Evolutionary conservation across 2,797 vertebrate genomes (phyloP).

Genomic region (Naso thynnoides): DNA sequence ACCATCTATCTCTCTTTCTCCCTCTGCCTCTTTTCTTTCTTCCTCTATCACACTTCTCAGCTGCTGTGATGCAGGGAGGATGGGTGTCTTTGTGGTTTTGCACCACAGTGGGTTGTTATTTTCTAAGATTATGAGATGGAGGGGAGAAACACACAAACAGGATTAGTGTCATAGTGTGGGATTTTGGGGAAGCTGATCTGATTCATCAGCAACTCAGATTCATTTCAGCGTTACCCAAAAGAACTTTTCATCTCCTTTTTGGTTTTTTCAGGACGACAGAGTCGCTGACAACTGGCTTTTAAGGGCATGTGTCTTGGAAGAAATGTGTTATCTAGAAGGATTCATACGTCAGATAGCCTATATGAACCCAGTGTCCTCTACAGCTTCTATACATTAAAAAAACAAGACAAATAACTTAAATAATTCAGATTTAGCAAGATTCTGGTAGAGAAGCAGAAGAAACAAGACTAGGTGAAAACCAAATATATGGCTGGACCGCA

Average conservation of each 20-base stretch:
- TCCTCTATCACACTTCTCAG: not conserved
- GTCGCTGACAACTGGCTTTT: not conserved
- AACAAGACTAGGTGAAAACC: too few relatives aligned
- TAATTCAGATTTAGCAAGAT: too few relatives aligned
- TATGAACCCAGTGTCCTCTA: too few relatives aligned
- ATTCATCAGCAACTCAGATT: slow-evolving; percentile 42
- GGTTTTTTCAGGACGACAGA: slow-evolving; percentile 4
- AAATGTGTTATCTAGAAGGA: not conserved
- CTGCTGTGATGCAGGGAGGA: slow-evolving; percentile 11
- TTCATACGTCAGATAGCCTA: too few relatives aligned
- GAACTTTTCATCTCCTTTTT: slow-evolving; percentile 17
- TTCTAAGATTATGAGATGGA: slow-evolving; percentile 55
- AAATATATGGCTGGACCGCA: too few relatives aligned
- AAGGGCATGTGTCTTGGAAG: not conserved
- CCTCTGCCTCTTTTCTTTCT: slow-evolving; percentile 4
- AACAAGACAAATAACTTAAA: too few relatives aligned
- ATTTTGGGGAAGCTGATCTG: slow-evolving; percentile 43
- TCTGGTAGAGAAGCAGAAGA: too few relatives aligned
- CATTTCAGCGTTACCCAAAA: slow-evolving; percentile 26
- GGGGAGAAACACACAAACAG: slow-evolving; percentile 36
- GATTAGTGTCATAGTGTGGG: slow-evolving; percentile 57
- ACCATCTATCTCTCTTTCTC: slow-evolving; percentile 33
- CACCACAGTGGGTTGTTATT: slow-evolving; percentile 50
- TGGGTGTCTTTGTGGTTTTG: slow-evolving; percentile 12
- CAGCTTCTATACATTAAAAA: too few relatives aligned